phyloP scores from a whole-genome alignment of 2,888 invertebrate species.

The Onthophagus sagittarius region DNA sequence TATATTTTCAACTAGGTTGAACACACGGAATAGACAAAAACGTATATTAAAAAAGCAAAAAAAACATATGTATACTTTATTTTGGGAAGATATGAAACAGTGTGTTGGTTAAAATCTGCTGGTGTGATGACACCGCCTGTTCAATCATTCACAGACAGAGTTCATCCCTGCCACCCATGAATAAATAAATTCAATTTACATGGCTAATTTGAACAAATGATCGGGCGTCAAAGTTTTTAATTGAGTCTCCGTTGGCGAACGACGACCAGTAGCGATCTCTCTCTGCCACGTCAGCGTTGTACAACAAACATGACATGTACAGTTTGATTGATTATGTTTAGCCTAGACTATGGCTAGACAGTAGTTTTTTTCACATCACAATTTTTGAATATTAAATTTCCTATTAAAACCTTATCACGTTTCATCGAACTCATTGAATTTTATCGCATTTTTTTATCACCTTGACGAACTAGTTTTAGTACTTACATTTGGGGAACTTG shows the following conservation, averaged over 20 bases:
- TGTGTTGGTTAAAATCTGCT: not conserved
- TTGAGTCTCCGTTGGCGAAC: conserved; percentile 10
- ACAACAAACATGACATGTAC: not conserved
- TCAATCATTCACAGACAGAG: conserved; percentile 8
- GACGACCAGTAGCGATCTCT: not conserved
- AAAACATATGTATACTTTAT: not conserved
- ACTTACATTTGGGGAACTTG: too few relatives aligned
- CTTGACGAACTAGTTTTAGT: too few relatives aligned
- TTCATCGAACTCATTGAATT: too few relatives aligned
- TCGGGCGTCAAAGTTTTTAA: conserved; percentile 19
- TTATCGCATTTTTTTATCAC: too few relatives aligned
- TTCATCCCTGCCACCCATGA: conserved; percentile 5
- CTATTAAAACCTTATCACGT: too few relatives aligned
- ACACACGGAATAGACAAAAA: too few relatives aligned
- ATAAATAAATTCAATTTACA: conserved; percentile 24
- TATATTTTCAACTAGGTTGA: too few relatives aligned
- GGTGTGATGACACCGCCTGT: not conserved
- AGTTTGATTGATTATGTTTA: not conserved
- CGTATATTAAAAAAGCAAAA: not conserved
- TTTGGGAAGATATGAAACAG: too few relatives aligned
- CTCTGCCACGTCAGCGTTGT: not conserved
- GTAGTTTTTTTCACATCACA: too few relatives aligned
- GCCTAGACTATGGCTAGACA: too few relatives aligned
- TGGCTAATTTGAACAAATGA: conserved; percentile 22
- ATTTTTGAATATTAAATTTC: too few relatives aligned